phyloP scores from a whole-genome alignment of 2,797 vertebrate species.

The Propithecus deckenii region DNA sequence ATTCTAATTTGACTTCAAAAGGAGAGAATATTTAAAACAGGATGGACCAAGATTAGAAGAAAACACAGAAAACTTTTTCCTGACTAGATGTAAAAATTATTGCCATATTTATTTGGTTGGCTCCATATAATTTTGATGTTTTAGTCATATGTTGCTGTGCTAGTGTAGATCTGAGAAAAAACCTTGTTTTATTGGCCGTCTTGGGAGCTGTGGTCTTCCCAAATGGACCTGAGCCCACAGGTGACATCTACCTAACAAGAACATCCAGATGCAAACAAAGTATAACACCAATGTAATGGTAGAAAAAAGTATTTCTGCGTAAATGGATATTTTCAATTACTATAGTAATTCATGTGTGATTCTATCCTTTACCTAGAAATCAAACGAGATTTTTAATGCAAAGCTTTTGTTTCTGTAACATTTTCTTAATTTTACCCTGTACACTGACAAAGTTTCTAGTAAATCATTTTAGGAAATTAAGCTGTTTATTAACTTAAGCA shows the following conservation, averaged over 20 bases:
- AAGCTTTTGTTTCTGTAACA: not conserved
- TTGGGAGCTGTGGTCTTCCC: not conserved
- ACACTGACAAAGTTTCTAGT: not conserved
- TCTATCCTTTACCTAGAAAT: not conserved
- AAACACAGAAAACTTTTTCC: not conserved
- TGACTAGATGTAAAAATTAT: not conserved
- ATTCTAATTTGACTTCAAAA: not conserved
- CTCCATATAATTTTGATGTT: not conserved
- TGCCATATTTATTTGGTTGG: not conserved
- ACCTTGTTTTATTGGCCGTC: no score
- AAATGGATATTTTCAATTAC: not conserved
- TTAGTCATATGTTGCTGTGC: not conserved
- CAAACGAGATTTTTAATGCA: not conserved
- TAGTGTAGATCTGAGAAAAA: not conserved
- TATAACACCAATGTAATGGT: not conserved
- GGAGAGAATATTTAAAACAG: not conserved
- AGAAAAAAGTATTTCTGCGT: not conserved
- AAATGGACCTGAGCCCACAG: not conserved
- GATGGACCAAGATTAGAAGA: not conserved
- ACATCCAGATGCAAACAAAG: not conserved
- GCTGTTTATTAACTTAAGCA: not conserved
- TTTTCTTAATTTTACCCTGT: not conserved
- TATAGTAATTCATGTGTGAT: not conserved
- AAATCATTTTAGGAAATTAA: not conserved
- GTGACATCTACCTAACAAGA: not conserved